Base-by-base conservation (phyloP, 1,140 invertebrate genomes). In the Melipona quadrifasciata region DNA sequence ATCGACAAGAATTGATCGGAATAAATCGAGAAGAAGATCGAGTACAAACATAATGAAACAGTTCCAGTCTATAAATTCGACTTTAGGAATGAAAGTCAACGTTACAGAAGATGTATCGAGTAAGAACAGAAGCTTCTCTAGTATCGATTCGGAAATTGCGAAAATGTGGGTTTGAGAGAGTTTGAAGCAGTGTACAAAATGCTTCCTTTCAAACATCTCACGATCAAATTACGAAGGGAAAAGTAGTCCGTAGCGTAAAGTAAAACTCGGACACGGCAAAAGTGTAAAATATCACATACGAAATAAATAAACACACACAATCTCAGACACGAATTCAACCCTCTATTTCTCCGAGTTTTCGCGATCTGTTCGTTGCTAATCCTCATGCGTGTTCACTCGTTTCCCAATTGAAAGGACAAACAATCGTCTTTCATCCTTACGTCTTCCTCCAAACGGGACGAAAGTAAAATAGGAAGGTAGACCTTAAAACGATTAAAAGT, bases 161-260 rank as follows among this genome's bases (percentile, higher is more conserved):
- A 85, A 76, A 17, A 4, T 16, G 6, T 53, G 76, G 82, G 34
- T 5, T 87, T 1, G 82, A 85, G 39, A 87, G 72, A n/a, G 87
- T 85, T 24, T 82, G 80, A 27, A 64, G 78, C n/a, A 87, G 11
- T 61, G 53, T 84, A 51, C 74, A 84, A 70, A 85, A 81, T 70
- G 53, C 57, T 80, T 65, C 85, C 31, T 58, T 70, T 14, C 67
- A 53, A 58, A 47, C n/a, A 55, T 57, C 75, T 19, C 82, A 79
- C 39, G 80, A 8, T 67, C 80, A 89, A 21, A 12, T 75, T n/a
- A 11, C 65, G 11, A 85, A 85, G 67, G 85, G 84, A 34, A 79
- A 80, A 65, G 27, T 71, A 19, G 77, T 31, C 31, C 31, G 31
- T 2, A 31, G 31, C 2, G 31, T 31, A 31, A 31, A 1, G 31